A percentile compares a stretch with the other conserved stretches of the same genome.
Conservation (phyloP, 2,888 invertebrate species). For the Eledona agricola region DNA sequence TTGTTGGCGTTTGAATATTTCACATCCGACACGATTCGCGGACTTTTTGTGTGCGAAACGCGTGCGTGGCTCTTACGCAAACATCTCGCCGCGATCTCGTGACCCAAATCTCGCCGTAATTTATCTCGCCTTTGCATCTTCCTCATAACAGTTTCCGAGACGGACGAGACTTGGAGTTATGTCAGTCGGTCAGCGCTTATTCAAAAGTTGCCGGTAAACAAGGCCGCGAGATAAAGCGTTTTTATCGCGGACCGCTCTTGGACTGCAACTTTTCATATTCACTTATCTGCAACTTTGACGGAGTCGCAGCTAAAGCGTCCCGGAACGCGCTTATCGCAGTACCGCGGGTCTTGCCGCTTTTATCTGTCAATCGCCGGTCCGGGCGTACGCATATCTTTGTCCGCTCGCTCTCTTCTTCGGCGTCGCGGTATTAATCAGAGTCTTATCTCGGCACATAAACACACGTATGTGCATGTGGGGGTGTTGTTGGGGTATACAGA, state of each 20-base stretch:
- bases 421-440: slow-evolving; percentile 38
- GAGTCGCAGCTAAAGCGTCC: slow-evolving; percentile 39
- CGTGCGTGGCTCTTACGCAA: slow-evolving; percentile 33
- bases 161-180: slow-evolving; percentile 37
- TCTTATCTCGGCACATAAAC: slow-evolving; percentile 41
- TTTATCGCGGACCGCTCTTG: slow-evolving; percentile 43
- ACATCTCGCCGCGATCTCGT: slow-evolving; percentile 36
- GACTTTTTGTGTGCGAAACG: no score
- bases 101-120: slow-evolving; percentile 43
- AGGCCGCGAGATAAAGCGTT: slow-evolving; percentile 45
- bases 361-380: neutral
- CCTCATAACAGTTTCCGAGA: slow-evolving; percentile 39
- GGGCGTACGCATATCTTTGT: neutral
- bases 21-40: no score
- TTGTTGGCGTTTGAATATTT: no score
- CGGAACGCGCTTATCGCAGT: no score
- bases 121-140: slow-evolving; percentile 40
- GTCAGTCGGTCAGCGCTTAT: slow-evolving; percentile 42
- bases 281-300: slow-evolving; percentile 39
- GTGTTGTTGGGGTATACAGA: slow-evolving; percentile 34
- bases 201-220: slow-evolving; percentile 39
- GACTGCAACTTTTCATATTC: slow-evolving; percentile 52
- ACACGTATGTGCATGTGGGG: slow-evolving; percentile 43
- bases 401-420: slow-evolving; percentile 29
- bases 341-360: no score